Evolutionary conservation across 2,797 vertebrate genomes (phyloP).

Genomic region (Tiaroga cobitis): DNA sequence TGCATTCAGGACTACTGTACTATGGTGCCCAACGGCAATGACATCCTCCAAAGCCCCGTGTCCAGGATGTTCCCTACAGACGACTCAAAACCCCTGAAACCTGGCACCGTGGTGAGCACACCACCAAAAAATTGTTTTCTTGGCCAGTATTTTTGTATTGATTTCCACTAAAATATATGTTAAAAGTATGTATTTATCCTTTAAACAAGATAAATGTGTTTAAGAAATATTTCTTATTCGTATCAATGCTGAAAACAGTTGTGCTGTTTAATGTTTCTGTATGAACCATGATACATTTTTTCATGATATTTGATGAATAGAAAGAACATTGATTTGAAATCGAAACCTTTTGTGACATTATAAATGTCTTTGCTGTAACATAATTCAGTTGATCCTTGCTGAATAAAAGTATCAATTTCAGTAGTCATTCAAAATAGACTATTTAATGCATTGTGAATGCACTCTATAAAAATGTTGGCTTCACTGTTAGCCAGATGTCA

Average conservation of each 20-base stretch:
- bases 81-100: conserved; percentile 76
- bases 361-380: not conserved
- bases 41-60: conserved; percentile 88
- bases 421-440: not conserved
- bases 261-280: not conserved
- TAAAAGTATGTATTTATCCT: not conserved
- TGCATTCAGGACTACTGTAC: conserved; percentile 91
- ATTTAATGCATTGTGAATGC: not conserved
- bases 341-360: too few relatives aligned
- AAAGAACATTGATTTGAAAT: not conserved
- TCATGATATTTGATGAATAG: not conserved
- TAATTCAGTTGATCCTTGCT: not conserved
- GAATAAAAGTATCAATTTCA: not conserved
- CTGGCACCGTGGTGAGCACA: conserved; percentile 53
- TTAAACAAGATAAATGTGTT: not conserved
- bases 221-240: too few relatives aligned
- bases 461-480: not conserved
- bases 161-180: not conserved
- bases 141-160: not conserved
- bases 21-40: conserved; percentile 82
- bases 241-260: too few relatives aligned
- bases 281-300: not conserved
- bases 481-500: not conserved
- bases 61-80: conserved; percentile 93
- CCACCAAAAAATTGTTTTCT: not conserved